Conservation (phyloP, 2,797 vertebrate genomes). For the Parambassis ranga region DNA sequence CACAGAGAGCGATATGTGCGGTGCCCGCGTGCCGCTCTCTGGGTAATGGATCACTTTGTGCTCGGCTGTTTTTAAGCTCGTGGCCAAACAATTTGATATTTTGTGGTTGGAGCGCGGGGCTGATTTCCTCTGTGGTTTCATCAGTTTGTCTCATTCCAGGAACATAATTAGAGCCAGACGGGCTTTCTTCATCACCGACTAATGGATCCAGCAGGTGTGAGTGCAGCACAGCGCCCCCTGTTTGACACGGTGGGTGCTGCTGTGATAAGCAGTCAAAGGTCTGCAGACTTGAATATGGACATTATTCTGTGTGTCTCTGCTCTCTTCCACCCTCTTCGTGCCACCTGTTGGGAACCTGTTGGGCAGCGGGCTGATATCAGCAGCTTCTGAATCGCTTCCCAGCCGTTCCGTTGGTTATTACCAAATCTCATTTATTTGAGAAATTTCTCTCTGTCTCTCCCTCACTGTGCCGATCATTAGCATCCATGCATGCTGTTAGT, state of each 20-base stretch:
- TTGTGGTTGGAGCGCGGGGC: neutral
- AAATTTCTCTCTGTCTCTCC: too few relatives aligned
- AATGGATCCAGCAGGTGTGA: slow-evolving; percentile 12
- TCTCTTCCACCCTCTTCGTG: too few relatives aligned
- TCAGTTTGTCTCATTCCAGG: slow-evolving; percentile 30
- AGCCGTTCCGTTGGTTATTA: too few relatives aligned
- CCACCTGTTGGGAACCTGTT: too few relatives aligned
- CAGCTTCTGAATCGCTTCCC: too few relatives aligned
- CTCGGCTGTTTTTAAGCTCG: slow-evolving; percentile 32
- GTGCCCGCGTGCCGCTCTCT: neutral
- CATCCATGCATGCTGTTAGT: too few relatives aligned
- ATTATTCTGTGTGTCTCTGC: too few relatives aligned
- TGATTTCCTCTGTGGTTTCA: slow-evolving; percentile 57
- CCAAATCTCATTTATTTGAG: too few relatives aligned
- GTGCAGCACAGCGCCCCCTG: slow-evolving; percentile 15
- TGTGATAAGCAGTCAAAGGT: too few relatives aligned
- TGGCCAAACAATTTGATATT: slow-evolving; percentile 43
- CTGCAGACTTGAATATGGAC: too few relatives aligned
- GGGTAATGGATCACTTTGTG: slow-evolving; percentile 39
- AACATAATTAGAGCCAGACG: slow-evolving; percentile 43
- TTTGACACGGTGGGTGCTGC: neutral
- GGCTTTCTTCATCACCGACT: slow-evolving; percentile 20
- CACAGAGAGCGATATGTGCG: slow-evolving; percentile 3
- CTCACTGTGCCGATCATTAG: too few relatives aligned
- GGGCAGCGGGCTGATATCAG: too few relatives aligned